These are phyloP conservation scores for Chinchilla lanigera DNA, from an alignment of 2,113 vertebrate genomes.

Conservation along the genomic window DNA sequence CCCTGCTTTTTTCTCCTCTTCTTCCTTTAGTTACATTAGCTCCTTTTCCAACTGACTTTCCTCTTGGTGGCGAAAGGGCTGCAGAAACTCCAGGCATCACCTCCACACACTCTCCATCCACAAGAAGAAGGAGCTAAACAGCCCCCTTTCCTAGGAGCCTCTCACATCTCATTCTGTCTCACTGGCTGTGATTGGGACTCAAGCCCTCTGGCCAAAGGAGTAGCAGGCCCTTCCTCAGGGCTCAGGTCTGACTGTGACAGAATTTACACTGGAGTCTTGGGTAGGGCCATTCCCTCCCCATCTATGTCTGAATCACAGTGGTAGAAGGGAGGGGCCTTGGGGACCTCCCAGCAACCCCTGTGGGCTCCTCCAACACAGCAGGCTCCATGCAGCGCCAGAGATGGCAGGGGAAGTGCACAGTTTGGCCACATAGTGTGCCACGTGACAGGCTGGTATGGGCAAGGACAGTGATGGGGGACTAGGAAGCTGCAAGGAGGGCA, in stretches of 20 bases:
- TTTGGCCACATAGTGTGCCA: not conserved
- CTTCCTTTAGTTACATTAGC: not conserved
- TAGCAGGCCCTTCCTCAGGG: not conserved
- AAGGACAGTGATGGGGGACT: not conserved
- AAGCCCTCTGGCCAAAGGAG: not conserved
- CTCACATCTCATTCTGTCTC: not conserved
- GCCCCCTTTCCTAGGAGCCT: not conserved
- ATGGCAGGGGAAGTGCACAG: too few relatives aligned
- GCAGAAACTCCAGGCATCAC: not conserved
- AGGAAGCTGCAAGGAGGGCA: too few relatives aligned
- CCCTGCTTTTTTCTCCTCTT: not conserved
- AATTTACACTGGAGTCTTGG: not conserved
- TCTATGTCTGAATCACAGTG: not conserved
- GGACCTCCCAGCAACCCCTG: too few relatives aligned
- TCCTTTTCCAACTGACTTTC: not conserved
- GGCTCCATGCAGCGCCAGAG: not conserved
- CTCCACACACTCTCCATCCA: not conserved
- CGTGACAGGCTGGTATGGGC: not conserved
- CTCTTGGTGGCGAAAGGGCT: not conserved
- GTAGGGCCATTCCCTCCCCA: not conserved
- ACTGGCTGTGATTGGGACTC: accelerated
- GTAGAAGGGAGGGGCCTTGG: not conserved
- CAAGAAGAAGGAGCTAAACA: not conserved
- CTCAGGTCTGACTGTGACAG: not conserved
- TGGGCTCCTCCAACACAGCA: not conserved